phyloP scores from a whole-genome alignment of 2,113 vertebrate genomes.

The Tyrannus savana region DNA sequence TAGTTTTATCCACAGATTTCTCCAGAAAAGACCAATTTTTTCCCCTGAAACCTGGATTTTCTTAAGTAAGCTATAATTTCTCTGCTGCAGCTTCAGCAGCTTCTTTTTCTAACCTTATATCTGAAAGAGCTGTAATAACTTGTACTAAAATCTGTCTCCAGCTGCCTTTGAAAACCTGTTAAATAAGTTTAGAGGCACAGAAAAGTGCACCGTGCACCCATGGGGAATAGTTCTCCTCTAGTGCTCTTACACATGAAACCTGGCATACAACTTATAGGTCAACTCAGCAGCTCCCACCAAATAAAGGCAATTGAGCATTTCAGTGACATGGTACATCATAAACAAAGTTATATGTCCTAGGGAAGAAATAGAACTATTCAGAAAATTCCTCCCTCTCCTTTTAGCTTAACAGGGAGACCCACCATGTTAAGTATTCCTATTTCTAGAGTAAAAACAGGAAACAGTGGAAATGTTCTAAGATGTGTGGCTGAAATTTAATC shows the following conservation, averaged over 20 bases:
- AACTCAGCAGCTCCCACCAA: not conserved
- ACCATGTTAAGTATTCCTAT: not conserved
- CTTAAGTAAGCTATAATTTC: not conserved
- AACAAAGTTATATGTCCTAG: not conserved
- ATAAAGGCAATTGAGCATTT: not conserved
- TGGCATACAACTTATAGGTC: not conserved
- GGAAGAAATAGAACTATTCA: not conserved
- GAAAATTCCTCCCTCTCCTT: not conserved
- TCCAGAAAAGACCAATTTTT: not conserved
- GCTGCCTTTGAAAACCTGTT: not conserved
- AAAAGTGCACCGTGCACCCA: accelerated
- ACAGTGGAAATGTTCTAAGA: not conserved
- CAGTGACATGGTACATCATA: not conserved
- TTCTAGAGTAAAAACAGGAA: not conserved
- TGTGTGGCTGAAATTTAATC: not conserved
- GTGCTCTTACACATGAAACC: not conserved
- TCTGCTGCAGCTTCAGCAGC: not conserved
- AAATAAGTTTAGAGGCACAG: not conserved
- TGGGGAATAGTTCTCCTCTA: not conserved
- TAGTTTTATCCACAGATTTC: not conserved
- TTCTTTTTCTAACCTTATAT: not conserved
- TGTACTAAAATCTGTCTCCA: not conserved
- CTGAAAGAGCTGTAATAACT: not conserved
- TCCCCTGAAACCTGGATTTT: not conserved
- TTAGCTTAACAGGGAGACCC: not conserved